Percentiles rank a stretch among this genome's conserved stretches.
phyloP scores from a whole-genome alignment of 1,140 invertebrate genomes.

The Drosophila sulfurigaster region DNA sequence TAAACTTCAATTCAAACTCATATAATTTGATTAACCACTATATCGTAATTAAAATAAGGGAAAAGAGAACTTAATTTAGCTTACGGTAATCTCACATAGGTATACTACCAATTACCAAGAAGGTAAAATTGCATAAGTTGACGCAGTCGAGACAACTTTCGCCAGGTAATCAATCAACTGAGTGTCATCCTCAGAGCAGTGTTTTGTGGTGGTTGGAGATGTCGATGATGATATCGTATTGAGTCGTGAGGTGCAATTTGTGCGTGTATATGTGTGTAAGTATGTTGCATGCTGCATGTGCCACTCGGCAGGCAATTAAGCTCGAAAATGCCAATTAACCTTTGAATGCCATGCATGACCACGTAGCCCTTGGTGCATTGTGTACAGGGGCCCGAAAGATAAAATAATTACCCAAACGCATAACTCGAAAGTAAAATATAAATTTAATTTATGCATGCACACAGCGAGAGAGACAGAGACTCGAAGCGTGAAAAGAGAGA shows the following conservation, averaged over 20 bases:
- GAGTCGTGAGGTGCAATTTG: conserved; percentile 20
- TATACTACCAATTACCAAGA: too few species aligned
- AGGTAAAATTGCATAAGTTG: conserved; percentile 1
- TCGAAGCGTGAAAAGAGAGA: not conserved
- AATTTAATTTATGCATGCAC: conserved; percentile 80
- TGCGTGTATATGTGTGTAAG: not conserved
- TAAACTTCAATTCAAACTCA: too few species aligned
- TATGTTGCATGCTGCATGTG: conserved; percentile 43
- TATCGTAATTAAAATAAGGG: too few species aligned
- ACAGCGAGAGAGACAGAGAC: conserved; percentile 42
- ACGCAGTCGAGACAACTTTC: conserved; percentile 37
- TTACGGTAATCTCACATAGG: too few species aligned
- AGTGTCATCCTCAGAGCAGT: conserved; percentile 37
- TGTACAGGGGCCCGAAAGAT: conserved; percentile 61
- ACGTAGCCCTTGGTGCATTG: conserved; percentile 59
- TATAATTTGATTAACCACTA: not conserved
- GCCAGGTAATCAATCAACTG: conserved; percentile 70
- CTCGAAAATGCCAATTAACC: conserved; percentile 80
- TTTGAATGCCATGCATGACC: conserved; percentile 80
- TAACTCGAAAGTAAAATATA: conserved; percentile 82
- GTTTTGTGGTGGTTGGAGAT: conserved; percentile 24
- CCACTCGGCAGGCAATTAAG: conserved; percentile 77
- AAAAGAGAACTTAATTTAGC: too few species aligned
- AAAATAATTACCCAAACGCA: conserved; percentile 83
- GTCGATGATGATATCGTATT: conserved; percentile 50